Conservation (phyloP, 2,888 invertebrate genomes). For the Microplitis deprimator region DNA sequence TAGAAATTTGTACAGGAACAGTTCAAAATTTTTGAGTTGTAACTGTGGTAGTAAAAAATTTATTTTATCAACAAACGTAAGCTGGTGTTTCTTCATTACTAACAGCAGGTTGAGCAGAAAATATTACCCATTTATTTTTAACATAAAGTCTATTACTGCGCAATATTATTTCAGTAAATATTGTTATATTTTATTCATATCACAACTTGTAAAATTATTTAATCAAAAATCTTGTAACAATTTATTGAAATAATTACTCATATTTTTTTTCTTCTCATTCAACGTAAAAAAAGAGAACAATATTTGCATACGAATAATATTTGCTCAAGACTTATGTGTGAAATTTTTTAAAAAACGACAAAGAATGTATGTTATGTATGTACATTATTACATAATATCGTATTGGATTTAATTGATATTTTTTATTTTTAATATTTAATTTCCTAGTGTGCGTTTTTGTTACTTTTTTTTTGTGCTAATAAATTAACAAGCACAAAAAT, state of each 20-base stretch:
- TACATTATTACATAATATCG: neutral
- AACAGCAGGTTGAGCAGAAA: neutral
- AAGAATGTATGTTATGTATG: neutral
- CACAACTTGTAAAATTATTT: neutral
- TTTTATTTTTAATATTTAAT: neutral
- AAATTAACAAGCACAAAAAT: constrained; percentile 1
- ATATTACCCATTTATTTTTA: neutral
- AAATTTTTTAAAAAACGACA: neutral
- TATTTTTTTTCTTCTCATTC: neutral
- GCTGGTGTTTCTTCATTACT: neutral
- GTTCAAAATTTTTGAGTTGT: too few relatives aligned
- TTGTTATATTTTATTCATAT: neutral
- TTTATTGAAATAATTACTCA: neutral
- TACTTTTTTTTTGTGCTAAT: neutral
- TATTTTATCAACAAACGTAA: neutral
- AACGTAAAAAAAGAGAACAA: neutral
- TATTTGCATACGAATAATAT: neutral
- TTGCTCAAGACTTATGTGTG: neutral
- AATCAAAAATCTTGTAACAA: neutral
- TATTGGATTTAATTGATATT: neutral
- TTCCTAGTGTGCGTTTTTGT: neutral
- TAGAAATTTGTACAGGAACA: too few relatives aligned
- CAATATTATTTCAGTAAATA: neutral
- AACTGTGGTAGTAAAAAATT: neutral
- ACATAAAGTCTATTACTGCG: neutral